These are phyloP conservation scores for Sarcophilus harrisii DNA, from an alignment of 2,797 vertebrate genomes.

Conservation along the genomic window DNA sequence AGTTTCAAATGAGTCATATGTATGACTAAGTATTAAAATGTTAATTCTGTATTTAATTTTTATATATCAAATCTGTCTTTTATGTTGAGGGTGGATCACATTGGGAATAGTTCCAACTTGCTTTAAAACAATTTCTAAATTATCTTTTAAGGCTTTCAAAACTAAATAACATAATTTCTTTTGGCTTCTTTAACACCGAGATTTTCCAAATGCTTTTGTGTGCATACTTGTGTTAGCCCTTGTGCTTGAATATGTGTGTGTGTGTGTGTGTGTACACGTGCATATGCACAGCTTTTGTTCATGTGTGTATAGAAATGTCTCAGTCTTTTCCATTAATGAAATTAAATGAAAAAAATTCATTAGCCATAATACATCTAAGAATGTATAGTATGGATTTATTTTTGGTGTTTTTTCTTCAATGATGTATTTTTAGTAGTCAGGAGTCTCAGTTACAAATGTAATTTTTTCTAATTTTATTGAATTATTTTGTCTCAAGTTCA, in stretches of 20 bases:
- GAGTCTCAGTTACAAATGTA: not conserved
- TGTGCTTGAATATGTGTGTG: not conserved
- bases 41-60: not conserved
- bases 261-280: not conserved
- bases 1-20: not conserved
- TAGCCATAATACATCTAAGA: not conserved
- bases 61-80: not conserved
- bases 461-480: not conserved
- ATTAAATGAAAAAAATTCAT: not conserved
- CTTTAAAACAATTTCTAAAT: not conserved
- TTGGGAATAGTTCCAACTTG: not conserved
- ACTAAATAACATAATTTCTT: not conserved
- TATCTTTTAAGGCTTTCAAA: not conserved
- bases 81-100: not conserved
- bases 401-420: not conserved
- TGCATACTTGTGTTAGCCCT: not conserved
- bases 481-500: not conserved
- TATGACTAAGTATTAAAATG: not conserved
- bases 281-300: not conserved
- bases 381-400: not conserved
- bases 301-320: not conserved
- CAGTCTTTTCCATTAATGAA: not conserved
- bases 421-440: not conserved
- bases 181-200: not conserved
- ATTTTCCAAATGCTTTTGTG: not conserved